A percentile compares a stretch with the other conserved stretches of the same genome.
Evolutionary conservation across 2,797 vertebrate species (phyloP).

Genomic region (Limnodromus scolopaceus): DNA sequence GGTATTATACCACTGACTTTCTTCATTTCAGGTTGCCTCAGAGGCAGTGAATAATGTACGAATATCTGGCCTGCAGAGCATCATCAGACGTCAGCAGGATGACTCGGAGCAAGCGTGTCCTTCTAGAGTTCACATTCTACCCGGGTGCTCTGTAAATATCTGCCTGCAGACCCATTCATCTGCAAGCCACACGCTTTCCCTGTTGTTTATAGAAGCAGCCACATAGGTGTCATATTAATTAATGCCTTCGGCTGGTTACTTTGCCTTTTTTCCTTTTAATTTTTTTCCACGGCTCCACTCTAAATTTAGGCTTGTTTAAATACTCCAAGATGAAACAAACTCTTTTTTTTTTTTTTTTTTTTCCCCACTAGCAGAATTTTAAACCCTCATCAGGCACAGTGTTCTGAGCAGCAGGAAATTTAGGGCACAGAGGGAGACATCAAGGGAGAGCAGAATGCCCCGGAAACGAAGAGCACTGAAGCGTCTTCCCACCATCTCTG

Average conservation of each 20-base stretch:
- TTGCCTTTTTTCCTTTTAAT: neutral
- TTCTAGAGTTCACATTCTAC: neutral
- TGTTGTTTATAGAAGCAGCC: neutral
- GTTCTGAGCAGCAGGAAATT: neutral
- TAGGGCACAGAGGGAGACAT: neutral
- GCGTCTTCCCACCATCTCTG: neutral
- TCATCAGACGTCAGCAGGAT: neutral
- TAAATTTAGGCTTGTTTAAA: slow-evolving; percentile 64
- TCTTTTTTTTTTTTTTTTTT: neutral
- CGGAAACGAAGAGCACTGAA: neutral
- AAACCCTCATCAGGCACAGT: neutral
- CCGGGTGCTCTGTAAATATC: neutral
- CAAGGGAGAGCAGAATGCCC: neutral
- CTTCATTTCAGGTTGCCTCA: neutral
- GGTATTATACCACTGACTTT: neutral
- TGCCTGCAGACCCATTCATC: neutral
- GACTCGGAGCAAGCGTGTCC: accelerated
- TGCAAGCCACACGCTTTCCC: neutral
- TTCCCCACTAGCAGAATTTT: neutral
- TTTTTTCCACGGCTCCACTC: neutral
- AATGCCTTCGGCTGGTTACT: slow-evolving; percentile 13
- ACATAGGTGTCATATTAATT: slow-evolving; percentile 21
- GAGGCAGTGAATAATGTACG: neutral
- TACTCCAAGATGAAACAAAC: slow-evolving; percentile 3
- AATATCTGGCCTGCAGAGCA: neutral